Base-by-base conservation (phyloP, 2,113 vertebrate species). In the Odobenus rosmarus region DNA sequence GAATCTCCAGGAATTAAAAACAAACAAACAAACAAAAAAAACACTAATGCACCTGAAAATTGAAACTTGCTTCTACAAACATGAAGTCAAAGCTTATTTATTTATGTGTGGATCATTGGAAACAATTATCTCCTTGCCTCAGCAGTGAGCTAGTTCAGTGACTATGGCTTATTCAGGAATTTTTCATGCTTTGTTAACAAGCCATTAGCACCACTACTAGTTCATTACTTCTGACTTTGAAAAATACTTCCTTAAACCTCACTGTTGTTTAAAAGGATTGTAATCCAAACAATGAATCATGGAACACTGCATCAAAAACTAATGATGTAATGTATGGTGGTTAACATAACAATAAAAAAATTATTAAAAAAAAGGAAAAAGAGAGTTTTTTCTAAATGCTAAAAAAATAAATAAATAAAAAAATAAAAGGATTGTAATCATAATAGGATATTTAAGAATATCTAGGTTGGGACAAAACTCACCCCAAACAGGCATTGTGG, bases 171-270 rank as follows among this genome's bases (percentile, higher is more conserved):
- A 93, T 72, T 96, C 79, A 80, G 94, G 80, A 96, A 67, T 26
- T 83, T 82, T 90, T 95, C 59, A 95, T 69, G 61, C 79, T 96
- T 97, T 96, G 82, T 96, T 98, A 97, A 90, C 28, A 96, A 96
- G 62, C 62, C 67, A 92, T 97, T 97, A 86, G 42, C 46, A 90
- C 13, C 15, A 53, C 36, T 80, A 72, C 5, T 28, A 83, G 49
- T 95, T 96, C 59, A 84, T 98, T 95, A 84, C 24, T 55, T 61
- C 46, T 93, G 80, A 97, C 76, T 96, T 93, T 97, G 72, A 96
- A 92, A 97, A 95, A 88, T 42, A 83, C n/a, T 84, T 95, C 19
- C 4, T 71, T 2, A 24, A 88, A 76, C 10, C 42, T 95, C 83
- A 83, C n/a, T 46, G 21, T 84, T 89, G 57, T 62, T 62, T 28